phyloP scores from a whole-genome alignment of 2,797 vertebrate species.

The Brachyalestes nurse region DNA sequence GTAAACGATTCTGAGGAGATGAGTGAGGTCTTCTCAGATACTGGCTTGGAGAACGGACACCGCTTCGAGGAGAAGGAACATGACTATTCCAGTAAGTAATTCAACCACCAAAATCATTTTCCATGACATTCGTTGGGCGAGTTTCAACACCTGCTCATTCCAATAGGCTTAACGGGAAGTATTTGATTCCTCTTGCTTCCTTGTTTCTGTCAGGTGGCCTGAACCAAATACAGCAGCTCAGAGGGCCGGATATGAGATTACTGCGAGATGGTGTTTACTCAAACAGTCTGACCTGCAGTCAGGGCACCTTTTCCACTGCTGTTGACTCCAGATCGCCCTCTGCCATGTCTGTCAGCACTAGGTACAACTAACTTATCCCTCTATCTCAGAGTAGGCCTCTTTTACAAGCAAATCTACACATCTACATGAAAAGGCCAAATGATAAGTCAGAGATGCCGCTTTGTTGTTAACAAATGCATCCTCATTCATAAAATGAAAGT shows the following conservation, averaged over 20 bases:
- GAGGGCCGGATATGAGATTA: slow-evolving; percentile 51
- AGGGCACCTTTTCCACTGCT: slow-evolving; percentile 54
- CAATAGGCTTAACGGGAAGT: slow-evolving; percentile 15
- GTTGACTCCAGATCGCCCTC: slow-evolving; percentile 66
- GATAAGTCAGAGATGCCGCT: neutral
- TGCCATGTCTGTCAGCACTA: slow-evolving; percentile 62
- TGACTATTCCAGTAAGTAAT: slow-evolving; percentile 58
- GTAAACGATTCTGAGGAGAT: slow-evolving; percentile 26
- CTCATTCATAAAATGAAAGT: neutral
- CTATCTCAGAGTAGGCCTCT: neutral
- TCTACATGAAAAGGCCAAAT: neutral
- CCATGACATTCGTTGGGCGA: neutral
- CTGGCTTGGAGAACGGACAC: slow-evolving; percentile 63
- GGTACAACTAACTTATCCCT: slow-evolving; percentile 54
- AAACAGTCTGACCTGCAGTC: slow-evolving; percentile 61
- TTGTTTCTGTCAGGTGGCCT: slow-evolving; percentile 35
- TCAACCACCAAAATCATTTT: slow-evolving; percentile 1
- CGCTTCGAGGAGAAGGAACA: slow-evolving; percentile 57
- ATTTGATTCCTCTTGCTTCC: slow-evolving; percentile 25
- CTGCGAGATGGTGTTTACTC: slow-evolving; percentile 48
- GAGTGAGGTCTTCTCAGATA: slow-evolving; percentile 51
- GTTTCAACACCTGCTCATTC: slow-evolving; percentile 5
- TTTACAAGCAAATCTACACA: neutral
- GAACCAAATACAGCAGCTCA: slow-evolving; percentile 40
- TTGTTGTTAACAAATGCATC: neutral